Evolutionary conservation across 2,113 vertebrate genomes (phyloP).

Genomic region (Atrichornis clamosus): DNA sequence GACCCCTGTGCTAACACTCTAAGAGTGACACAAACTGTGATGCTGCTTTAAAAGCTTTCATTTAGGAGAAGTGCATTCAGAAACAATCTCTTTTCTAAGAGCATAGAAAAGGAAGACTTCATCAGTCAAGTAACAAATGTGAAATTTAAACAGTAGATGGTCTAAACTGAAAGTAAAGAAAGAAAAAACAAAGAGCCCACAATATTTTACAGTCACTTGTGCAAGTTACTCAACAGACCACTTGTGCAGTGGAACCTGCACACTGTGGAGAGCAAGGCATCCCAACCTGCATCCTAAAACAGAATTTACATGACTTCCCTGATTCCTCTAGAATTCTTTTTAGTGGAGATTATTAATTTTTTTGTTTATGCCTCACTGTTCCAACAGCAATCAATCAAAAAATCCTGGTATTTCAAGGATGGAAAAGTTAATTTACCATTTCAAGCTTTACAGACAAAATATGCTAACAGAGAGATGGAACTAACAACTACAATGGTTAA

Average conservation of each 20-base stretch:
- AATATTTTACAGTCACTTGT: fast-evolving
- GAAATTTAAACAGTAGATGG: not conserved
- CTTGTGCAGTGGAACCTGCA: not conserved
- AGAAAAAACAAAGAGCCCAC: not conserved
- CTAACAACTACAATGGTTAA: not conserved
- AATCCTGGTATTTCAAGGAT: not conserved
- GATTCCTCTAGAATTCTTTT: not conserved
- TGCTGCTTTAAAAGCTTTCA: not conserved
- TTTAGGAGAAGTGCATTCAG: not conserved
- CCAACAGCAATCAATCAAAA: not conserved
- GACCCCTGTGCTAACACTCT: not conserved
- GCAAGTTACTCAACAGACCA: not conserved
- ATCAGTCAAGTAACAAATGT: not conserved
- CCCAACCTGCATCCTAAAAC: not conserved
- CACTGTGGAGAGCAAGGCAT: not conserved
- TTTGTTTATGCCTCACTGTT: not conserved
- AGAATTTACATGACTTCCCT: not conserved
- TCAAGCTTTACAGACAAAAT: not conserved
- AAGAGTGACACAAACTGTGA: not conserved
- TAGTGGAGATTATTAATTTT: not conserved
- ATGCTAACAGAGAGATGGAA: not conserved
- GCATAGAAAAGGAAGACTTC: not conserved
- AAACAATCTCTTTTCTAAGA: not conserved
- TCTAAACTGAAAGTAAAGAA: not conserved
- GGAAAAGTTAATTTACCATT: not conserved